Base-by-base conservation (phyloP, 2,113 vertebrate species). In the zebrafish (Danio rerio) region DNA sequence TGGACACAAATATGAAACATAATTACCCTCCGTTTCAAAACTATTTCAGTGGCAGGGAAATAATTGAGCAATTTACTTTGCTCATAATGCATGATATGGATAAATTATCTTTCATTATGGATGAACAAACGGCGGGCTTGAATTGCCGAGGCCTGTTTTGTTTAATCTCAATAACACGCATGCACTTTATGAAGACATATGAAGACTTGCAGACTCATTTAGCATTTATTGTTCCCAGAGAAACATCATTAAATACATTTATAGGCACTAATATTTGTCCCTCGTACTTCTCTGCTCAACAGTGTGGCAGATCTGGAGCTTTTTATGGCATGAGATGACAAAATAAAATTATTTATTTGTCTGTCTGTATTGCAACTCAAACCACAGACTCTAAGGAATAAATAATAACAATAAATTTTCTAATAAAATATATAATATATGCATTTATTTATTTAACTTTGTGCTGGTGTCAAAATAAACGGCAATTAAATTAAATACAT, bases 51-150 rank as follows among this genome's bases (percentile, higher is more conserved):
- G 70, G 31, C 5, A 12, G 6, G 52, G 69, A 52, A 52, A 31
- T 52, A 71, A 71, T 53, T 71, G 47, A 31, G 47, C 49, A 2
- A 31, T 53, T 71, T 53, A 53, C 47, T 71, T 52, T 71, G 18
- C 69, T 21, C 11, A 31, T 71, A 71, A 71, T 31, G 69, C 69
- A 71, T 20, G 49, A 71, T 52, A 31, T 15, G 49, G 18, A 31
- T 53, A 6, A 73, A 72, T 53, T 5, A 53, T 72, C 20, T 53
- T 72, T 53, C 21, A 9, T 71, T 53, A 53, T 9, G 15, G 47
- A 71, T 13, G 49, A 71, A 9, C 11, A 71, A 31, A 10, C 69
- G 10, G 10, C 0, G 13, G 68, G 18, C 12, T 71, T 15, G 49
- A 52, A 16, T 9, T 55, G 50, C 68, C 12, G n/a, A 69, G 8